Percentiles rank a stretch among this genome's conserved stretches.
Conservation (phyloP, 1,140 invertebrate genomes). For the Drosophila serrata region DNA sequence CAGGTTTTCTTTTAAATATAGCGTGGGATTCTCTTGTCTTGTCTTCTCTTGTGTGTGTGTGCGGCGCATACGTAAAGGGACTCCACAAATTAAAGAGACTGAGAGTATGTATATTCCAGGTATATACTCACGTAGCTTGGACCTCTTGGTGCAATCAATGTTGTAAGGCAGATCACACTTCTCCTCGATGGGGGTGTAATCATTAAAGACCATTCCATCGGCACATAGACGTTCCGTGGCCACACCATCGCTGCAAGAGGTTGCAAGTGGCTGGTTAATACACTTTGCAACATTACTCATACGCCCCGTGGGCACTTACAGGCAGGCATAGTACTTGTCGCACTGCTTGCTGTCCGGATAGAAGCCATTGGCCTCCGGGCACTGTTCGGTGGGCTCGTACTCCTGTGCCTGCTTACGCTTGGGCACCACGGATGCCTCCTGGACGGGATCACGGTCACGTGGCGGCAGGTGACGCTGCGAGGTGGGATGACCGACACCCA, state of each 20-base stretch:
- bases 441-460: slow-evolving; percentile 63
- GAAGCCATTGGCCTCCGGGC: slow-evolving; percentile 93
- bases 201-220: slow-evolving; percentile 97
- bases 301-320: slow-evolving; percentile 82
- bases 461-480: slow-evolving; percentile 74
- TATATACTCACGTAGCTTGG: slow-evolving; percentile 91
- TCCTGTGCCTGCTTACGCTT: slow-evolving; percentile 61
- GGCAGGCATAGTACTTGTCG: slow-evolving; percentile 96
- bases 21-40: slow-evolving; percentile 25
- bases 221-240: slow-evolving; percentile 93
- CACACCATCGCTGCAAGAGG: slow-evolving; percentile 87
- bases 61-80: slow-evolving; percentile 57
- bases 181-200: slow-evolving; percentile 92
- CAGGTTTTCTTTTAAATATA: slow-evolving; percentile 47
- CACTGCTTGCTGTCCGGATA: slow-evolving; percentile 95
- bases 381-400: slow-evolving; percentile 87
- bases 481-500: slow-evolving; percentile 73
- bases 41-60: no score
- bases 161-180: slow-evolving; percentile 95
- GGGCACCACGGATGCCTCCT: slow-evolving; percentile 51
- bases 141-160: slow-evolving; percentile 92
- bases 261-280: slow-evolving; percentile 7
- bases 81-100: slow-evolving; percentile 36
- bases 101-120: background rate
- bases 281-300: slow-evolving; percentile 28